Evolutionary conservation across 2,113 vertebrate genomes (phyloP).

Genomic region (Bos indicus): DNA sequence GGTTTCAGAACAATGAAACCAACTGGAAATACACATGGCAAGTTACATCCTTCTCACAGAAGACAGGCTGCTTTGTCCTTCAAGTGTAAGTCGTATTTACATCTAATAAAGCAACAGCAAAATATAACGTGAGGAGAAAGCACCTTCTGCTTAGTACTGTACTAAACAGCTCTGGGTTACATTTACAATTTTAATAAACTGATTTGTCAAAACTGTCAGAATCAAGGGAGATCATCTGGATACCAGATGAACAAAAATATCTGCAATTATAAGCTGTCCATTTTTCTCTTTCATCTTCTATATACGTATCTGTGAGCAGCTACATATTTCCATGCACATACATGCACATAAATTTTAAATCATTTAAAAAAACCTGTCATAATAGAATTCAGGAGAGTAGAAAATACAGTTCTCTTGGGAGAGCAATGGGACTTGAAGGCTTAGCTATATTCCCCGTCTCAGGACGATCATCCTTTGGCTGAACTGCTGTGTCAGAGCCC

Average conservation of each 20-base stretch:
- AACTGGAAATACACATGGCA: conserved; percentile 77
- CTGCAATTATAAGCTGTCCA: conserved; percentile 82
- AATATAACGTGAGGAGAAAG: conserved; percentile 70
- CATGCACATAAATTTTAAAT: conserved; percentile 72
- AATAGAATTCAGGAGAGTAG: conserved; percentile 59
- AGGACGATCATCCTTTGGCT: neutral
- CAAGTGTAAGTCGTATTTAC: conserved; percentile 75
- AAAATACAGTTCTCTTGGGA: conserved; percentile 67
- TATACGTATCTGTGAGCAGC: conserved; percentile 69
- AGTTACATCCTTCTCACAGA: conserved; percentile 77
- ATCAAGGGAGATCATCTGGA: conserved; percentile 84
- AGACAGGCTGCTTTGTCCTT: conserved; percentile 74
- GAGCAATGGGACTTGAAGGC: neutral
- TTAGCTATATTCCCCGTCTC: neutral
- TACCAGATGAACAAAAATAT: conserved; percentile 82
- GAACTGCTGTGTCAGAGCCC: conserved; percentile 22
- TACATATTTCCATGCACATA: conserved; percentile 70
- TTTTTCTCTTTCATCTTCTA: conserved; percentile 82
- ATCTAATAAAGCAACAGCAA: conserved; percentile 76
- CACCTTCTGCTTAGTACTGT: conserved; percentile 51
- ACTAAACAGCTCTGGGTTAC: conserved; percentile 77
- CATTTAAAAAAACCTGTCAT: conserved; percentile 52
- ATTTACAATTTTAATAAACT: conserved; percentile 84
- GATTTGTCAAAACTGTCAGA: conserved; percentile 85
- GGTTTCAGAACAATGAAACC: conserved; percentile 74